A percentile compares a stretch with the other conserved stretches of the same genome.
Conservation (phyloP, 2,797 vertebrate genomes). For the Ispidina lecontei region DNA sequence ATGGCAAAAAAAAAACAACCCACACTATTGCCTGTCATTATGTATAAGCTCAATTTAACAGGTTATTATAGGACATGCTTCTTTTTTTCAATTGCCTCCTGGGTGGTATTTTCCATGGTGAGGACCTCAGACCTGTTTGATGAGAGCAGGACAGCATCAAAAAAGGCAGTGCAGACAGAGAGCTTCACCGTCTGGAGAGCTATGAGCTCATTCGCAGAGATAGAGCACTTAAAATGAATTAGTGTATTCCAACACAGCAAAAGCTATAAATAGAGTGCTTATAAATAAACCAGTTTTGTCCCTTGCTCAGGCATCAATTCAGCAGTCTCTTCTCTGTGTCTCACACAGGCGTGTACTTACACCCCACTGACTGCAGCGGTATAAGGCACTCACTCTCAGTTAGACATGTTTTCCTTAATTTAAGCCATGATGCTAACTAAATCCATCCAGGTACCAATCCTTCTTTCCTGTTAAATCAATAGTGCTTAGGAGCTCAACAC, state of each 20-base stretch:
- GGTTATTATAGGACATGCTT: not conserved
- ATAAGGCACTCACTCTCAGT: not conserved
- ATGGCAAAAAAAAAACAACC: not conserved
- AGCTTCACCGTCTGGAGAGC: slow-evolving; percentile 20
- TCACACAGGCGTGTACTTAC: not conserved
- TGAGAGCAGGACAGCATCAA: not conserved
- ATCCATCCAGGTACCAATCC: not conserved
- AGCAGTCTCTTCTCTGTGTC: not conserved
- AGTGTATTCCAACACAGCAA: slow-evolving; percentile 67
- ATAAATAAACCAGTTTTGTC: slow-evolving; percentile 70
- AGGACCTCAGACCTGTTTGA: not conserved
- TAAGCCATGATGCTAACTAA: slow-evolving; percentile 2
- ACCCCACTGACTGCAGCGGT: not conserved
- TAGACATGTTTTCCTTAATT: slow-evolving; percentile 16
- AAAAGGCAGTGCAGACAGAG: not conserved
- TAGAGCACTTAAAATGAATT: slow-evolving; percentile 69
- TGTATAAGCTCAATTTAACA: not conserved
- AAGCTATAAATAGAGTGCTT: slow-evolving; percentile 63
- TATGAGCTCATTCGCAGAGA: slow-evolving; percentile 54
- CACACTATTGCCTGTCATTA: not conserved
- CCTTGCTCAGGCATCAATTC: slow-evolving; percentile 39
- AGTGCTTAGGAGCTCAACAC: not conserved
- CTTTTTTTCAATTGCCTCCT: not conserved
- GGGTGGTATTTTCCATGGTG: not conserved
- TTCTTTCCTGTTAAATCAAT: not conserved